These are phyloP conservation scores for Muntiacus reevesi DNA, from an alignment of 2,113 vertebrate genomes.

Conservation along the genomic window DNA sequence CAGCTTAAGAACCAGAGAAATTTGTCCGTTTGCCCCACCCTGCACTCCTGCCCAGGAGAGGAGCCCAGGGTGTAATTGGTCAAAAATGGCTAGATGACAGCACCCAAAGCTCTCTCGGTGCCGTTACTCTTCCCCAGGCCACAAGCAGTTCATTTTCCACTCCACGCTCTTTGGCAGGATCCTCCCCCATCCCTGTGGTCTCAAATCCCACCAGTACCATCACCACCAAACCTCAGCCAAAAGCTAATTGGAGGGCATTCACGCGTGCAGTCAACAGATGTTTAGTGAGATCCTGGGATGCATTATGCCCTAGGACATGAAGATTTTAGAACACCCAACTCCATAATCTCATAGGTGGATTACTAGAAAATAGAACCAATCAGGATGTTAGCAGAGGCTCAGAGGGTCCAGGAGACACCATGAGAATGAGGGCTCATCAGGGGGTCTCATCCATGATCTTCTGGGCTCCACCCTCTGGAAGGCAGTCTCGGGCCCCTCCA, in stretches of 20 bases:
- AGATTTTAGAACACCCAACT: neutral
- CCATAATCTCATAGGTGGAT: neutral
- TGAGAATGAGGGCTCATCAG: neutral
- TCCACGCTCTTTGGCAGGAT: neutral
- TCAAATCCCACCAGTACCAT: neutral
- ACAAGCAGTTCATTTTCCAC: neutral
- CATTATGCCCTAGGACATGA: neutral
- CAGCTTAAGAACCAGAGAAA: neutral
- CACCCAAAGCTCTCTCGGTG: too few species aligned
- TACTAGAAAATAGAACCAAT: neutral
- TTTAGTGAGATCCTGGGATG: too few species aligned
- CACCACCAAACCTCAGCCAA: neutral
- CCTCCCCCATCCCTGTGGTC: neutral
- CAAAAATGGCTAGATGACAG: neutral
- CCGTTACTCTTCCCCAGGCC: too few species aligned
- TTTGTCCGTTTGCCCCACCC: fast-evolving
- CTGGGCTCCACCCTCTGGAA: neutral
- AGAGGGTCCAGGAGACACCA: neutral
- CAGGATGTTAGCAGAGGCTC: neutral
- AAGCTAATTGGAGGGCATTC: too few species aligned
- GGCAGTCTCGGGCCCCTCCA: fast-evolving
- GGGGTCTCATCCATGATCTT: too few species aligned
- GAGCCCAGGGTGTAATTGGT: neutral
- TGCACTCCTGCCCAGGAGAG: neutral
- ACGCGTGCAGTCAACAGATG: fast-evolving